Evolutionary conservation across 2,797 vertebrate species (phyloP), one percentile per base, ranked within the genome.

Genomic region (Silurus aristotelis): DNA sequence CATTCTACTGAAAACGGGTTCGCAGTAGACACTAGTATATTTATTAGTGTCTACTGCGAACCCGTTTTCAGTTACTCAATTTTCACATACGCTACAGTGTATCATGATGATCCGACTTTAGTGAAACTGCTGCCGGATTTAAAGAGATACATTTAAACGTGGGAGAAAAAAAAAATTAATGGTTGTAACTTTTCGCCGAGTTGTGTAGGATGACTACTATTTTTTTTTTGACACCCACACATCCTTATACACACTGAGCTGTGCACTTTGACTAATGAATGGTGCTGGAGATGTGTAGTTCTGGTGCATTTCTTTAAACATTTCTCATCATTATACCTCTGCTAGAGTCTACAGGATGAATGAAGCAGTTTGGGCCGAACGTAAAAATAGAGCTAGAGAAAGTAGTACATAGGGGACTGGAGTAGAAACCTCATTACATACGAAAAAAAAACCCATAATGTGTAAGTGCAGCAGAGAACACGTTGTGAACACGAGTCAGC

Each of bases 211-310:
- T 22, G 80, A 52, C n/a, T 56, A 31, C 14, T 31, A 1, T 19
- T 60, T 60, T 17, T 60, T 60, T 15, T 60, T 15, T 15, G 17
- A 5, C 80, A 7, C 48, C 64, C 48, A 68, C 63, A 31, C 22
- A 25, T 27, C 8, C 78, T n/a, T 31, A 52, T 46, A 63, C 60
- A 67, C 64, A 56, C 10, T 19, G 66, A 38, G 52, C 66, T 25
- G 68, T 70, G 66, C 80, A 82, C 66, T 70, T 56, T 70, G 64
- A n/a, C 64, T 70, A 70, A 56, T 82, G 27, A 82, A 58, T 55
- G 52, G 48, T 70, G 66, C 52, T 43, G 27, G 48, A 82, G 38
- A 55, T 22, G n/a, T 27, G n/a, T 8, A 80, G 19, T 8, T 12
- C 56, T 78, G 75, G 22, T 66, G 19, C 48, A 38, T 82, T 68